A percentile compares a stretch with the other conserved stretches of the same genome.
Conservation (phyloP, 1,140 invertebrate species). For the Platorchestia sp. region DNA sequence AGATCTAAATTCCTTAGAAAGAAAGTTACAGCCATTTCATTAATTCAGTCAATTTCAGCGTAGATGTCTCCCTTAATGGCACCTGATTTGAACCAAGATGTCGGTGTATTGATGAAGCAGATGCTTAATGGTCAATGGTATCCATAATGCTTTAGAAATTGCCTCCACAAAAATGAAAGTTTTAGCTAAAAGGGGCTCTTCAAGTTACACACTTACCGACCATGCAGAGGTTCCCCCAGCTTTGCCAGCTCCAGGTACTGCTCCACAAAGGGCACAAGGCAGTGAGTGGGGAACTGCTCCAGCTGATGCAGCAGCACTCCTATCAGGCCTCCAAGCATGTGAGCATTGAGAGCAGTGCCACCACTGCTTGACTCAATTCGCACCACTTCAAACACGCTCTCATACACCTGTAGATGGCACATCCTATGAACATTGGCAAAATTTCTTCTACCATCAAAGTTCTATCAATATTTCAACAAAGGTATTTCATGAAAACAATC, state of each 20-base stretch:
- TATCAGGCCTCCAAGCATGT: slow-evolving; percentile 57
- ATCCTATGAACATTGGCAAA: not conserved
- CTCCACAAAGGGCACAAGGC: slow-evolving; percentile 54
- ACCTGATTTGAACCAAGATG: too few species aligned
- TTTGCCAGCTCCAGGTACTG: slow-evolving; percentile 58
- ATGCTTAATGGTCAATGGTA: too few species aligned
- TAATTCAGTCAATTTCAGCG: too few species aligned
- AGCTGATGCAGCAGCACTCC: slow-evolving; percentile 61
- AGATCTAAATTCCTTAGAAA: too few species aligned
- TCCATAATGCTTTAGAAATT: too few species aligned
- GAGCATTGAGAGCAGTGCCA: not conserved
- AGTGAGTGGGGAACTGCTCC: slow-evolving; percentile 58
- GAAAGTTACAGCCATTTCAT: too few species aligned
- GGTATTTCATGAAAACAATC: not conserved
- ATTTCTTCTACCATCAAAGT: not conserved
- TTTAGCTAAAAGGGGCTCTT: too few species aligned
- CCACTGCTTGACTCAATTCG: slow-evolving; percentile 45
- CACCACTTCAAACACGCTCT: slow-evolving; percentile 55
- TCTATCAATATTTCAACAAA: not conserved
- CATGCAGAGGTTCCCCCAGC: slow-evolving; percentile 57
- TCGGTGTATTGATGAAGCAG: too few species aligned
- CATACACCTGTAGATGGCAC: slow-evolving; percentile 56
- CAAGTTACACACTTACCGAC: slow-evolving; percentile 53
- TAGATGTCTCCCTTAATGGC: too few species aligned
- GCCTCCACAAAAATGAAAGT: too few species aligned